Base-by-base conservation (phyloP, 2,888 invertebrate species). In the Caradrina kadenii region DNA sequence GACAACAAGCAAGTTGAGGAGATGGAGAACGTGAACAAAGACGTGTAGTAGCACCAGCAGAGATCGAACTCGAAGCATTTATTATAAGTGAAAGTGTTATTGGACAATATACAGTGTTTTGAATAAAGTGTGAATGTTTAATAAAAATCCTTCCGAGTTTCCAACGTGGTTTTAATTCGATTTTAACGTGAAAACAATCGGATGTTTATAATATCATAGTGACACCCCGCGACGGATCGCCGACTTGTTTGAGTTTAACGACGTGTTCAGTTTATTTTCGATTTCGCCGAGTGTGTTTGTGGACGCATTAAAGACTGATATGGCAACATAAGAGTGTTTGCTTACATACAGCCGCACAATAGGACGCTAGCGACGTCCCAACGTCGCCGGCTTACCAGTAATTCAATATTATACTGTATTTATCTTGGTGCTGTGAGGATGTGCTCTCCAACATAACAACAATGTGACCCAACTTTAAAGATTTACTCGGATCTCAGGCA, bases 241-340 rank as follows among this genome's bases (percentile, higher is more conserved):
- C 50, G 73, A 70, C 75, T 85, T 90, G 88, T 91, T 90, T 91
- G 87, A 87, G 82, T 89, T 89, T 87, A 87, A 85, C 86, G 82
- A 82, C 76, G 81, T 82, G 84, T 79, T 77, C 80, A 88, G 91
- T 91, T 91, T 91, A 90, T 92, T 93, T 91, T 92, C 88, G 86
- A 90, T 92, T 88, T 83, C 85, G 79, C 64, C 65, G 80, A 87
- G 88, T 84, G 82, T 93, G 92, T 93, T 92, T 92, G 91, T 88
- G 83, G 81, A 92, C 88, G 89, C 87, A 89, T 91, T 91, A 89
- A 86, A 86, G 89, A 89, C 86, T 89, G 92, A 93, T 93, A 92
- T 92, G 90, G 85, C 91, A 92, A 94, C 92, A 92, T 92, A 92
- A 90, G 92, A 89, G 90, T 92, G 92, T 93, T 92, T 92, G 90